phyloP scores from a whole-genome alignment of 1,140 invertebrate species.

The Subanguina moxae region DNA sequence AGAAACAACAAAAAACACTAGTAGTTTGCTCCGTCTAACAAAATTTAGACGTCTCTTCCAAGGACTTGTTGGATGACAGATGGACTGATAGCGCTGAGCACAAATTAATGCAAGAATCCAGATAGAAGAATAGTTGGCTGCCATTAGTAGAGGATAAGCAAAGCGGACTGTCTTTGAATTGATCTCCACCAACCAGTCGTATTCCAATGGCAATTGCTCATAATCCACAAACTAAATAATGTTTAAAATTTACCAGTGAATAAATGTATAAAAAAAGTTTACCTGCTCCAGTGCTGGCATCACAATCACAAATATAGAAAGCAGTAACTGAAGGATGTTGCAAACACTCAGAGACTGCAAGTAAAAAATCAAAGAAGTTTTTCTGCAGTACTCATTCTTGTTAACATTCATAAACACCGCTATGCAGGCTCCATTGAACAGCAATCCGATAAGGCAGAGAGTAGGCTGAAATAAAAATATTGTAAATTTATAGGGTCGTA shows the following conservation, averaged over 20 bases:
- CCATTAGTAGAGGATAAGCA: constrained; percentile 38
- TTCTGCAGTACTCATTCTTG: constrained; percentile 34
- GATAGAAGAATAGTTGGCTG: constrained; percentile 40
- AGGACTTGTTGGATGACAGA: constrained; percentile 38
- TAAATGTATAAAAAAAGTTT: not conserved
- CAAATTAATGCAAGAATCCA: constrained; percentile 42
- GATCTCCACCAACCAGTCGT: constrained; percentile 4
- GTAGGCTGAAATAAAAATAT: too few species aligned
- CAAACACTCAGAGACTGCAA: constrained; percentile 24
- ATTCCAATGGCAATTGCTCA: constrained; percentile 13
- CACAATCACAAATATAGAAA: constrained; percentile 40
- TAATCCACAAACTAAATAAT: constrained; percentile 46
- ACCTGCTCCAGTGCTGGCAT: constrained; percentile 41
- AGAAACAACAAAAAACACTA: constrained; percentile 22
- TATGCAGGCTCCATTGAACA: constrained; percentile 35
- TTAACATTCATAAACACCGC: constrained; percentile 29
- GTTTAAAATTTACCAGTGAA: constrained; percentile 4
- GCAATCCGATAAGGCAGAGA: constrained; percentile 27
- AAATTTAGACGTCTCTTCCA: constrained; percentile 32
- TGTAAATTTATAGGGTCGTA: too few species aligned
- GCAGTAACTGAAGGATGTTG: constrained; percentile 27
- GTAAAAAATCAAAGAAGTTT: constrained; percentile 38
- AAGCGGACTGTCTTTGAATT: constrained; percentile 25
- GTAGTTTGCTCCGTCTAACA: constrained; percentile 36
- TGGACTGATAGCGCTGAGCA: constrained; percentile 42